Evolutionary conservation across 2,113 vertebrate species (phyloP).

Genomic region (Leiothrix lutea): DNA sequence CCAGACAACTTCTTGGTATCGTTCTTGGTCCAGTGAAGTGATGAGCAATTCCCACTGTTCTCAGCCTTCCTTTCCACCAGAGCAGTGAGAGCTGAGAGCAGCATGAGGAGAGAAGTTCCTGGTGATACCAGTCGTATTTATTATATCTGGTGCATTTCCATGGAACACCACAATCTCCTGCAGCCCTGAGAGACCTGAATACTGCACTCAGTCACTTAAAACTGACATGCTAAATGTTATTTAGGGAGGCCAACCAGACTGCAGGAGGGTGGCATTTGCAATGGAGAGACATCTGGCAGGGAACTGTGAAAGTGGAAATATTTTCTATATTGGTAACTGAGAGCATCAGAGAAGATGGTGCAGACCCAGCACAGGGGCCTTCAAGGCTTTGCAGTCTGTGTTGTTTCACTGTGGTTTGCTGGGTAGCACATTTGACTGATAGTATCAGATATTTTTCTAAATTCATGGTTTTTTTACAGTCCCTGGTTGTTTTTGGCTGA

Average conservation of each 20-base stretch:
- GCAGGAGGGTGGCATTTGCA: not conserved
- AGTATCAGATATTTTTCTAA: not conserved
- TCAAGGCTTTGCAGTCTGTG: not conserved
- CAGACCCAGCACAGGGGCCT: not conserved
- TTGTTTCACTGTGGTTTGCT: not conserved
- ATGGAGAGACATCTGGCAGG: not conserved
- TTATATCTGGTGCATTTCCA: not conserved
- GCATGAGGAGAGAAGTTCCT: not conserved
- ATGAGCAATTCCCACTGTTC: not conserved
- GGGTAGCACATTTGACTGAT: not conserved
- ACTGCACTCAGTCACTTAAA: not conserved
- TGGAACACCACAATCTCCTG: no score
- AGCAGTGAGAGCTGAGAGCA: not conserved
- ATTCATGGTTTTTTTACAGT: not conserved
- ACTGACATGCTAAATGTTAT: fast-evolving
- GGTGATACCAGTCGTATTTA: not conserved
- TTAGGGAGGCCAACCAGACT: not conserved
- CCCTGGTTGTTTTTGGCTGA: not conserved
- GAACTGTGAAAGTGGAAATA: not conserved
- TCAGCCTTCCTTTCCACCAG: not conserved
- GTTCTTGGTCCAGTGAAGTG: not conserved
- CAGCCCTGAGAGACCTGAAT: not conserved
- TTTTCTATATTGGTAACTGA: not conserved
- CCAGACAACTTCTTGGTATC: not conserved
- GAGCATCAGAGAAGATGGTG: not conserved